Evolutionary conservation across 2,113 vertebrate genomes (phyloP), one percentile per base, ranked within the genome.

Genomic region (Grantiella picta): DNA sequence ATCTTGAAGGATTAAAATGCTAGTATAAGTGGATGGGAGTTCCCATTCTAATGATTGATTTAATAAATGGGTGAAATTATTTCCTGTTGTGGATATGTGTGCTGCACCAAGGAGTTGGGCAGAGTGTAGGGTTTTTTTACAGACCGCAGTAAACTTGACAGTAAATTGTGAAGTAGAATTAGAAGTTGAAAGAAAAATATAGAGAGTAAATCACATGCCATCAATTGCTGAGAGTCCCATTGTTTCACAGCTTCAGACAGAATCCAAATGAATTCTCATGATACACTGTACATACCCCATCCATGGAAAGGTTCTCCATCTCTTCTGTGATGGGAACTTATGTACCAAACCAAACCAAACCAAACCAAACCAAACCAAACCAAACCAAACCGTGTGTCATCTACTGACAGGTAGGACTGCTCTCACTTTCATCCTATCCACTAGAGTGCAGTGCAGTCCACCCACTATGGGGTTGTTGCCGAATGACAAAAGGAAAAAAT

Each of bases 101-200:
- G 40, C 8, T 45, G 38, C 23, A 60, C 10, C 22, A 49, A 10
- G 1, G 3, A 5, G 1, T 3, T 68, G 10, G 14, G 10, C 9
- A 13, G 5, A 16, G 7, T 50, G 31, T 10, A 71, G 11, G 11
- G 4, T 2, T 23, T 40, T 57, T 36, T 69, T 60, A 45, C 45
- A 72, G 28, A 36, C 17, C 0, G 1, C 19, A 42, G 5, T 19
- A 73, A 92, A 20, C 22, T 22, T 64, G 27, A 29, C 47, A 44
- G 22, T 15, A 66, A 90, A 40, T 5, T 49, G n/a, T 1, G 5
- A 50, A 79, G 29, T 11, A 49, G 10, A 90, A 36, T 42, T 63
- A 7, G 33, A 79, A 91, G 5, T 7, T 53, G 15, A 28, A 73
- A 90, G 7, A 49, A 31, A 78, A 78, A 57, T 47, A 56, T 2